Percentiles rank a stretch among this genome's conserved stretches.
Conservation (phyloP, 2,888 invertebrate species). For the Magallana nippona region DNA sequence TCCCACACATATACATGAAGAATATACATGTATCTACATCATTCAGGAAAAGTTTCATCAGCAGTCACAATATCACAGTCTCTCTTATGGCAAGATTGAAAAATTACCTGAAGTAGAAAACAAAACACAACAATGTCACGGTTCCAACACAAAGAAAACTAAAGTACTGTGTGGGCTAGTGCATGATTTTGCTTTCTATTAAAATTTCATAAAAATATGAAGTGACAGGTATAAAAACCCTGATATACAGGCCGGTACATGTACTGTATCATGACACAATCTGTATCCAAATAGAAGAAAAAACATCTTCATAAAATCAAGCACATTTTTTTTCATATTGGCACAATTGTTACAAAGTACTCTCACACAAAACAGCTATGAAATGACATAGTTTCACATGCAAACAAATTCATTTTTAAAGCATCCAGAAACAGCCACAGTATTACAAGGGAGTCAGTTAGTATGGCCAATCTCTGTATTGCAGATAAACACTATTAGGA, state of each 20-base stretch:
- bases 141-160: not conserved
- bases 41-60: not conserved
- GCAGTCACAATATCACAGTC: slow-evolving; percentile 10
- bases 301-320: not conserved
- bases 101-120: not conserved
- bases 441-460: too few species aligned
- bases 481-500: too few species aligned
- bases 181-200: too few species aligned
- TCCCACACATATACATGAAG: not conserved
- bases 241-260: too few species aligned
- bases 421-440: too few species aligned
- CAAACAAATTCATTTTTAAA: too few species aligned
- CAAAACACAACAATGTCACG: slow-evolving; percentile 3
- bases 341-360: not conserved
- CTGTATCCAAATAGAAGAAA: not conserved
- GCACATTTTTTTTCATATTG: not conserved
- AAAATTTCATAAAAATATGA: too few species aligned
- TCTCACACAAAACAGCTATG: not conserved
- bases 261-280: too few species aligned
- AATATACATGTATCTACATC: not conserved
- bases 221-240: too few species aligned
- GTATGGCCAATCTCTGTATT: too few species aligned
- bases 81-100: slow-evolving; percentile 24
- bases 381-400: not conserved
- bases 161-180: too few species aligned